These are phyloP conservation scores for Mormyrus hasselquistii DNA, from an alignment of 2,797 vertebrate genomes.

Conservation along the genomic window DNA sequence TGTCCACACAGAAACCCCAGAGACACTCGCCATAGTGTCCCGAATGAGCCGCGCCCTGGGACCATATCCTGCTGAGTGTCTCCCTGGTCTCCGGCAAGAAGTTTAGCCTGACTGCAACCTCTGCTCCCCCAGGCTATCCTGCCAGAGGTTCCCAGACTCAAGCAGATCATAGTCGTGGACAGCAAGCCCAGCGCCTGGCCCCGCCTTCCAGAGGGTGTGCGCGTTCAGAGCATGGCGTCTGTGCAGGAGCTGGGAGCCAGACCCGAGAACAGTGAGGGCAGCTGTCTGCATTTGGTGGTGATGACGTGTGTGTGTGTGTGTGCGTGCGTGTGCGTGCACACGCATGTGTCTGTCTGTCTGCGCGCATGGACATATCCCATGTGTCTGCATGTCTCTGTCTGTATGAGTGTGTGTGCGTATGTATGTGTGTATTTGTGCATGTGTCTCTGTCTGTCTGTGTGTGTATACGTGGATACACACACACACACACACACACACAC, in stretches of 20 bases:
- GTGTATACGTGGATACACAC: not conserved
- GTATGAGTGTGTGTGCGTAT: no score
- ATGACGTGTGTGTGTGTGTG: not conserved
- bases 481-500: no score
- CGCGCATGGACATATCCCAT: no score
- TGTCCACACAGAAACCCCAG: not conserved
- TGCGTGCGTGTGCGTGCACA: not conserved
- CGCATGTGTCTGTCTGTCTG: not conserved
- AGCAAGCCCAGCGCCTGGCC: slow-evolving; percentile 65
- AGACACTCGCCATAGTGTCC: not conserved
- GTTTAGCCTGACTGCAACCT: not conserved
- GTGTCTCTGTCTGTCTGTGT: not conserved
- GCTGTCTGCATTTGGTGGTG: not conserved
- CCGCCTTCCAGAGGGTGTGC: slow-evolving; percentile 72
- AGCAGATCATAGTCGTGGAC: slow-evolving; percentile 83
- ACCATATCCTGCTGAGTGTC: not conserved
- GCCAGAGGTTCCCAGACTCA: slow-evolving; percentile 71
- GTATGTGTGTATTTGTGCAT: not conserved
- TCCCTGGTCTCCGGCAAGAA: not conserved
- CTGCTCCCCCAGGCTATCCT: slow-evolving; percentile 68
- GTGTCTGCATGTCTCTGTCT: not conserved
- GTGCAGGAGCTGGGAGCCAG: slow-evolving; percentile 78
- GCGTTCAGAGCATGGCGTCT: slow-evolving; percentile 78
- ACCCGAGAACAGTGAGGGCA: slow-evolving; percentile 61
- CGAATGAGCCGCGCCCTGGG: not conserved